phyloP scores from a whole-genome alignment of 2,113 vertebrate species.

The Pseudorectes ferrugineus region DNA sequence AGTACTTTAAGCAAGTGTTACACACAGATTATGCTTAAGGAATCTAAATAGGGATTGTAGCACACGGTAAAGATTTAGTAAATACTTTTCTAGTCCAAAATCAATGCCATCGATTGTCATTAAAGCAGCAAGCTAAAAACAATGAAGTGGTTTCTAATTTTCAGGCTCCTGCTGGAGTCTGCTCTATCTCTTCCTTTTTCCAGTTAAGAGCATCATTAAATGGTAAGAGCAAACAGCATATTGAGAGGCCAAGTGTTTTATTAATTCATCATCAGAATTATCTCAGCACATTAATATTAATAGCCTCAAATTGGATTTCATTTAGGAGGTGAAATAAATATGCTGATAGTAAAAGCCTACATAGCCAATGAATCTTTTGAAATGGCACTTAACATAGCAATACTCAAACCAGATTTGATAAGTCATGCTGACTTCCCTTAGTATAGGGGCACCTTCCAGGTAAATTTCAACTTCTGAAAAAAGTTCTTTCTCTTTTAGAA shows the following conservation, averaged over 20 bases:
- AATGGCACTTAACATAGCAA: constrained; percentile 34
- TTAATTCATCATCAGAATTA: constrained; percentile 91
- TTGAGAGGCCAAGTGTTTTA: constrained; percentile 81
- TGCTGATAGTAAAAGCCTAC: constrained; percentile 73
- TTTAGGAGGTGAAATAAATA: constrained; percentile 85
- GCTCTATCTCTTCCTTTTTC: constrained; percentile 71
- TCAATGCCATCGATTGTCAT: constrained; percentile 81
- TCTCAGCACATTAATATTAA: constrained; percentile 89
- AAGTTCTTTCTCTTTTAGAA: background rate
- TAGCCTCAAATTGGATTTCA: constrained; percentile 86
- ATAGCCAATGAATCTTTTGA: constrained; percentile 34
- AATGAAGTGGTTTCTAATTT: constrained; percentile 77
- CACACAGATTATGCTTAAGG: constrained; percentile 32
- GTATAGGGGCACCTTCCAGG: constrained; percentile 29
- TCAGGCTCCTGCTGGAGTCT: constrained; percentile 77
- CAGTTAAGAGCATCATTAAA: constrained; percentile 81
- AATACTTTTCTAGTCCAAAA: constrained; percentile 71
- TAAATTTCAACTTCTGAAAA: constrained; percentile 53
- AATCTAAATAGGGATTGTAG: constrained; percentile 63
- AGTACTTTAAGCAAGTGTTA: background rate
- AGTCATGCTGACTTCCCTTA: constrained; percentile 47
- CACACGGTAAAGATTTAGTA: constrained; percentile 74
- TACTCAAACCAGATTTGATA: constrained; percentile 63
- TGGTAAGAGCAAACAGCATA: constrained; percentile 83
- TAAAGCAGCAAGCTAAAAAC: constrained; percentile 76